A percentile compares a stretch with the other conserved stretches of the same genome.
phyloP scores from a whole-genome alignment of 2,888 invertebrate species.

The Clistopyga incitator region DNA sequence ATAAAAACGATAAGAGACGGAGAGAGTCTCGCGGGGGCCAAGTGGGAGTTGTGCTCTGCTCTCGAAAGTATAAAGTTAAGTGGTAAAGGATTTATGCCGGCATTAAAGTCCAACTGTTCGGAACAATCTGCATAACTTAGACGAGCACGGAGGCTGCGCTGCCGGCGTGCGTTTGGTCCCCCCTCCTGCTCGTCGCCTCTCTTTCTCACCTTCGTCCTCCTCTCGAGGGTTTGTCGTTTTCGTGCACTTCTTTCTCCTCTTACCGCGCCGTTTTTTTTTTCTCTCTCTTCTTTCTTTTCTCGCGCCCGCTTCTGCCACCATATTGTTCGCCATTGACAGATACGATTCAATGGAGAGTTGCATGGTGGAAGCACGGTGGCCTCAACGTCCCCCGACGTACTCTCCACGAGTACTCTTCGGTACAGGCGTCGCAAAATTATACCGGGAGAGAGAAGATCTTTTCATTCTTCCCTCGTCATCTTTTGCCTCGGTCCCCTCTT shows the following conservation, averaged over 20 bases:
- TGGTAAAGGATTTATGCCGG: constrained; percentile 82
- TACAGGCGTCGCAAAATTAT: constrained; percentile 43
- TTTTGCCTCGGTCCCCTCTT: constrained; percentile 7
- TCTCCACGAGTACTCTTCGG: constrained; percentile 21
- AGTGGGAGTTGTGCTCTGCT: constrained; percentile 72
- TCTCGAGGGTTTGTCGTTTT: constrained; percentile 36
- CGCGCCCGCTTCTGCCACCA: constrained; percentile 67
- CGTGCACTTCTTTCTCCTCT: constrained; percentile 52
- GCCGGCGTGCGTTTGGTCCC: constrained; percentile 70
- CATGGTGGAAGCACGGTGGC: constrained; percentile 66
- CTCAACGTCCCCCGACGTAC: constrained; percentile 58
- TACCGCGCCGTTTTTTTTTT: background rate
- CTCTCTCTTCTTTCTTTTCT: constrained; percentile 56
- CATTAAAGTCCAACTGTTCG: constrained; percentile 83
- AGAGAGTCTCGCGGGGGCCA: constrained; percentile 48
- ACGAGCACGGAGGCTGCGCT: constrained; percentile 65
- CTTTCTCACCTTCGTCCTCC: constrained; percentile 64
- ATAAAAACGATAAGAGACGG: constrained; percentile 48
- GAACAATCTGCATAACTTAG: constrained; percentile 83
- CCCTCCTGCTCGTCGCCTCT: constrained; percentile 55
- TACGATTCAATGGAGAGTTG: constrained; percentile 80
- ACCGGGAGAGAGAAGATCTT: constrained; percentile 11
- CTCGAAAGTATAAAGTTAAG: constrained; percentile 82
- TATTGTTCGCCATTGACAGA: constrained; percentile 80
- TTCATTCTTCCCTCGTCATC: constrained; percentile 48